Percentiles rank a stretch among this genome's conserved stretches.
Conservation (phyloP, 2,888 invertebrate genomes). For the Cryptophagus acutangulus region DNA sequence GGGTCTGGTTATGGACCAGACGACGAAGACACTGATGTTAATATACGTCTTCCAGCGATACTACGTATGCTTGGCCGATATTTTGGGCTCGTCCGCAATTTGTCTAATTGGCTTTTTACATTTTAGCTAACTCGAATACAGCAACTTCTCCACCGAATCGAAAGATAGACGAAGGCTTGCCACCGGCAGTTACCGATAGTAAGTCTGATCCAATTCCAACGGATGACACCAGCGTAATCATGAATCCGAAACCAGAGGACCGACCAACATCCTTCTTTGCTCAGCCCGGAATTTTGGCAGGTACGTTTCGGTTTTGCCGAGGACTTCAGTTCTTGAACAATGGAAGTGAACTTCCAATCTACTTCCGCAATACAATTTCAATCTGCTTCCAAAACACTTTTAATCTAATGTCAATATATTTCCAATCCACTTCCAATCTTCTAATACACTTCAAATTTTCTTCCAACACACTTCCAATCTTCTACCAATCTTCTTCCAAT, state of each 20-base stretch:
- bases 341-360: too few relatives aligned
- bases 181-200: conserved; percentile 3
- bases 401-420: too few relatives aligned
- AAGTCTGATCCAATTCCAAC: conserved; percentile 22
- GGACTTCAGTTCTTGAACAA: too few relatives aligned
- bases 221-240: conserved; percentile 51
- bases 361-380: too few relatives aligned
- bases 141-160: conserved; percentile 14
- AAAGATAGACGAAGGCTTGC: conserved; percentile 16
- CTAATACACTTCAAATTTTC: too few relatives aligned
- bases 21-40: conserved; percentile 56
- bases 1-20: conserved; percentile 84
- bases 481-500: too few relatives aligned
- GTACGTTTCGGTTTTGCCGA: conserved; percentile 48
- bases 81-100: too few relatives aligned
- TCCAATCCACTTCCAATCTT: too few relatives aligned
- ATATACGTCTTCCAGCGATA: too few relatives aligned
- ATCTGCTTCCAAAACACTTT: too few relatives aligned
- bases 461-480: too few relatives aligned
- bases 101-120: conserved; percentile 1
- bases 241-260: conserved; percentile 79
- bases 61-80: too few relatives aligned
- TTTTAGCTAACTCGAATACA: conserved; percentile 12
- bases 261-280: conserved; percentile 89
- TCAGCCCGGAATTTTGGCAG: conserved; percentile 89